These are phyloP conservation scores for Blastobasis lacticolella DNA, from an alignment of 2,888 invertebrate genomes.

Conservation along the genomic window DNA sequence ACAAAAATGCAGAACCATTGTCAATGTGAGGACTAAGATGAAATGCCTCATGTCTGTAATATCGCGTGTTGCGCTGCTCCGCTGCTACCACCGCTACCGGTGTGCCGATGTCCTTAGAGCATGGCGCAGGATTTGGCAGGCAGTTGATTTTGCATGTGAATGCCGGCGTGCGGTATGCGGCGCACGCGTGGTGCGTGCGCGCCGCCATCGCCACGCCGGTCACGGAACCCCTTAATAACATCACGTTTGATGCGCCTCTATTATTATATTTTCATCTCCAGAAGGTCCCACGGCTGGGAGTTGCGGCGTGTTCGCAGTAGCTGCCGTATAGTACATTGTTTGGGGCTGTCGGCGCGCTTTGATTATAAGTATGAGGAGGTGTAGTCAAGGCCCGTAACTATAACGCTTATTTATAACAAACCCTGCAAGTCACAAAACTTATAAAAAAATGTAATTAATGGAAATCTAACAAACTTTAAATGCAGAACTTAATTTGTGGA, in stretches of 20 bases:
- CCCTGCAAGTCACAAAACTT: neutral
- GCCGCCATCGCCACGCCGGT: conserved; percentile 49
- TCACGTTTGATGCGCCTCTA: conserved; percentile 75
- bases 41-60: no score
- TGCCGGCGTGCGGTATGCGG: conserved; percentile 41
- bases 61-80: no score
- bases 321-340: conserved; percentile 29
- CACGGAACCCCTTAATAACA: conserved; percentile 71
- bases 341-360: conserved; percentile 38
- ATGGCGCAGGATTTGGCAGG: conserved; percentile 40
- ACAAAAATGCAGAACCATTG: no score
- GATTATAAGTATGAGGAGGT: neutral
- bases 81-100: no score
- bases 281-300: conserved; percentile 60
- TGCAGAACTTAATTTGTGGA: no score
- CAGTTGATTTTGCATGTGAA: conserved; percentile 63
- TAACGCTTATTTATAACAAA: neutral
- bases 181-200: conserved; percentile 60
- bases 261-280: conserved; percentile 73
- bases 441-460: no score
- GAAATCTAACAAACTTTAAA: no score
- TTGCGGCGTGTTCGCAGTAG: conserved; percentile 39
- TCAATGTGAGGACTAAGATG: no score
- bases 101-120: conserved; percentile 10
- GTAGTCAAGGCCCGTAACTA: neutral